These are phyloP conservation scores for Drosophila dives DNA, from an alignment of 2,888 invertebrate species.

Conservation along the genomic window DNA sequence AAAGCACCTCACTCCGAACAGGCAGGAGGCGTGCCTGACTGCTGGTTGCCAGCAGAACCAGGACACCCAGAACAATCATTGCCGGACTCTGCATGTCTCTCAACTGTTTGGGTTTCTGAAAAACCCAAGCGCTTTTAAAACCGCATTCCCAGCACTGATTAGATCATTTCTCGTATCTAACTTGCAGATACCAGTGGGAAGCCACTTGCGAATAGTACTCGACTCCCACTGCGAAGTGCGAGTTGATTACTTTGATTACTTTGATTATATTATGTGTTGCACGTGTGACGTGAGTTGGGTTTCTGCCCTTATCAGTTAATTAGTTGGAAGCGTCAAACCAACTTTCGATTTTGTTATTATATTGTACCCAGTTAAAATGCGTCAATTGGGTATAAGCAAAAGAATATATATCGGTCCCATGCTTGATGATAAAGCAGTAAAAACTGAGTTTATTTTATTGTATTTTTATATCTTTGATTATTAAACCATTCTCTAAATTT, in stretches of 20 bases:
- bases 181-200: conserved; percentile 9
- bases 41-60: conserved; percentile 32
- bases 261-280: conserved; percentile 34
- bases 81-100: conserved; percentile 51
- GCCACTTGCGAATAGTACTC: conserved; percentile 3
- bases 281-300: conserved; percentile 40
- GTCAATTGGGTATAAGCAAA: background rate
- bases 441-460: background rate
- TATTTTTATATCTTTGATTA: background rate
- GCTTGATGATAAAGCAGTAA: background rate
- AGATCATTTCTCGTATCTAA: conserved; percentile 32
- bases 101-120: conserved; percentile 35
- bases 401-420: background rate
- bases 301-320: conserved; percentile 64
- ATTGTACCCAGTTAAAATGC: no score
- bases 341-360: background rate
- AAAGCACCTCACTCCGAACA: conserved; percentile 35
- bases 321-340: conserved; percentile 48
- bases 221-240: conserved; percentile 6
- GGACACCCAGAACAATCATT: conserved; percentile 44
- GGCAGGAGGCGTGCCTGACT: conserved; percentile 56
- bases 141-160: conserved; percentile 44
- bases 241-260: conserved; percentile 16
- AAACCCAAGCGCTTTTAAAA: conserved; percentile 55
- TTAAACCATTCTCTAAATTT: background rate